These are phyloP conservation scores for Barbus barbus DNA, from an alignment of 2,113 vertebrate species.

Conservation along the genomic window DNA sequence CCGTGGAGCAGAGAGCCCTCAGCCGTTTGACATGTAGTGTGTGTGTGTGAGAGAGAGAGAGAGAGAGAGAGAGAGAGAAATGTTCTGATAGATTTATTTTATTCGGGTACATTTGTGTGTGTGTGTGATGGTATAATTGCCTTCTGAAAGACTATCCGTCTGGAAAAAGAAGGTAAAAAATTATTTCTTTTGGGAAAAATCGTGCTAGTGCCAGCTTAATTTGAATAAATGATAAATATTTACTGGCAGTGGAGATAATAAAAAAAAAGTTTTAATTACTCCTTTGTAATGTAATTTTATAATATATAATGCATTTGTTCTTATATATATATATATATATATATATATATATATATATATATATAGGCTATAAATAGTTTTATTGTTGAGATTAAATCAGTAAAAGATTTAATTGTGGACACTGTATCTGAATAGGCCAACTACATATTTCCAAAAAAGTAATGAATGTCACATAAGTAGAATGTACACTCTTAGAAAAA, in stretches of 20 bases:
- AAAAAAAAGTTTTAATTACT: not conserved
- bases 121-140: not conserved
- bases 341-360: no score
- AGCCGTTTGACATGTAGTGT: not conserved
- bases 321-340: no score
- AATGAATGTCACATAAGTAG: not conserved
- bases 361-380: no score
- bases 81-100: not conserved
- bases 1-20: not conserved
- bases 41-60: no score
- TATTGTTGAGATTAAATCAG: not conserved
- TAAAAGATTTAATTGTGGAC: not conserved
- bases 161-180: not conserved
- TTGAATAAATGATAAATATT: conserved; percentile 43
- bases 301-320: not conserved
- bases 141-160: not conserved
- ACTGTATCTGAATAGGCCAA: not conserved
- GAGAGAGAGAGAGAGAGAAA: no score
- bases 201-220: not conserved
- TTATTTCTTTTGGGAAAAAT: not conserved
- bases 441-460: not conserved
- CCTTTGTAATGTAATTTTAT: not conserved
- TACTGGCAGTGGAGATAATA: not conserved
- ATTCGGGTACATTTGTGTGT: not conserved
- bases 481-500: no score